Evolutionary conservation across 2,113 vertebrate species (phyloP).

Genomic region (Craseonycteris thonglongyai): DNA sequence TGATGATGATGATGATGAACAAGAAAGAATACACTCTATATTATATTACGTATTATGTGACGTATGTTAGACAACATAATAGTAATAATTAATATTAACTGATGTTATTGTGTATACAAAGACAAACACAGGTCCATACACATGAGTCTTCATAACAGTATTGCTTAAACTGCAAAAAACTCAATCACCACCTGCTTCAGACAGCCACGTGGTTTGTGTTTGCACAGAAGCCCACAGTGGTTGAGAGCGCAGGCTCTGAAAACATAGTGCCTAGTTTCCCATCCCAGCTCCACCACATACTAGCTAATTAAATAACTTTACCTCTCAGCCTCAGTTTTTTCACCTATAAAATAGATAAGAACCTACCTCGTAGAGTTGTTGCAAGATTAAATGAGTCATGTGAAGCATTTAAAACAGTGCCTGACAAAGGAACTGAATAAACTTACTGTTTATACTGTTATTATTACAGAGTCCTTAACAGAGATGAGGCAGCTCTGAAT

Average conservation of each 20-base stretch:
- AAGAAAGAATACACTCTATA: background rate
- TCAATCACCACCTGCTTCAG: background rate
- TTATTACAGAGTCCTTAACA: background rate
- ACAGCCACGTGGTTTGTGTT: rapidly evolving
- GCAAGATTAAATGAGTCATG: background rate
- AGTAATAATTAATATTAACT: background rate
- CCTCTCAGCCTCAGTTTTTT: background rate
- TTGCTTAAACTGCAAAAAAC: background rate
- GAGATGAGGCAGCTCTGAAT: background rate
- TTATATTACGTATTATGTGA: background rate
- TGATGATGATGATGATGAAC: too few species aligned
- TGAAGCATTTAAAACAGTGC: background rate
- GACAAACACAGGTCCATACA: background rate
- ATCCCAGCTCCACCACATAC: background rate
- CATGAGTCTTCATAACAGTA: background rate
- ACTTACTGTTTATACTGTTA: background rate
- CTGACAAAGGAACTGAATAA: background rate
- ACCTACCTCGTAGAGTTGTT: rapidly evolving
- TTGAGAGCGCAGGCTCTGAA: background rate
- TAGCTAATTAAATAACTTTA: background rate
- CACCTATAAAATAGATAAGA: background rate
- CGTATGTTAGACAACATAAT: background rate
- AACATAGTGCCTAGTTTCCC: background rate
- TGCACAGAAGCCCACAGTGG: background rate
- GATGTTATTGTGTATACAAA: background rate